These are phyloP conservation scores for Lepus townsendii DNA, from an alignment of 2,797 vertebrate species.

Conservation along the genomic window DNA sequence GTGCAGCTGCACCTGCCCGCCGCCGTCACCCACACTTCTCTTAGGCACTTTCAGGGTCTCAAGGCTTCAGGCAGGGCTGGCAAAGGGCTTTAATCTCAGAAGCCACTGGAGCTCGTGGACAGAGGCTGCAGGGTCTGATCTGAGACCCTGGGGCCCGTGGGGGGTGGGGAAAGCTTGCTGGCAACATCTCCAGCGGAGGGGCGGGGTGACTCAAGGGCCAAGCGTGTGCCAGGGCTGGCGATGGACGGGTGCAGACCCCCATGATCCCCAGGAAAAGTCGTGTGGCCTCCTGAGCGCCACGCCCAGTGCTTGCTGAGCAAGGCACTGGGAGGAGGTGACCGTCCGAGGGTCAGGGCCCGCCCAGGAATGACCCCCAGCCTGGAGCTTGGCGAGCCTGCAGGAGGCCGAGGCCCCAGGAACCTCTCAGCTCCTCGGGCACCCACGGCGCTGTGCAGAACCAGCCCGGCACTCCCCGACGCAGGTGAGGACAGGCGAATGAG, in stretches of 20 bases:
- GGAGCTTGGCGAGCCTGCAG: neutral
- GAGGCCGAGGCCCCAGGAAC: accelerated
- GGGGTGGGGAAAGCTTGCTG: neutral
- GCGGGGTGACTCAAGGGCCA: accelerated
- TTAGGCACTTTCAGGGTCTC: neutral
- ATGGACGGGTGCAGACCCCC: neutral
- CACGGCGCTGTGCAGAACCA: accelerated
- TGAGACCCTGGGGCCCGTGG: neutral
- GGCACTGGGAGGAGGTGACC: accelerated
- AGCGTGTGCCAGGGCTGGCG: accelerated
- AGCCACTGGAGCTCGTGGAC: neutral
- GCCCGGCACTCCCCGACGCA: neutral
- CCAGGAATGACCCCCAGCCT: accelerated
- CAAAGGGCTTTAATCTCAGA: no score
- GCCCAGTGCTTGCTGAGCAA: neutral
- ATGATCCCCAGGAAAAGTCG: accelerated
- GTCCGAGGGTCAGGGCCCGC: accelerated
- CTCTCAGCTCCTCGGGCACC: accelerated
- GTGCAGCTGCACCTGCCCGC: accelerated
- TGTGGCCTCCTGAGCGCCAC: neutral
- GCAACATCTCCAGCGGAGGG: accelerated
- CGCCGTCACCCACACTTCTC: accelerated
- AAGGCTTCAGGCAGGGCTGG: neutral
- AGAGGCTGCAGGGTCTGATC: neutral
- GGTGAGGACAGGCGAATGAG: neutral